A percentile compares a stretch with the other conserved stretches of the same genome.
phyloP scores from a whole-genome alignment of 2,797 vertebrate species.

The Myotis findleyi region DNA sequence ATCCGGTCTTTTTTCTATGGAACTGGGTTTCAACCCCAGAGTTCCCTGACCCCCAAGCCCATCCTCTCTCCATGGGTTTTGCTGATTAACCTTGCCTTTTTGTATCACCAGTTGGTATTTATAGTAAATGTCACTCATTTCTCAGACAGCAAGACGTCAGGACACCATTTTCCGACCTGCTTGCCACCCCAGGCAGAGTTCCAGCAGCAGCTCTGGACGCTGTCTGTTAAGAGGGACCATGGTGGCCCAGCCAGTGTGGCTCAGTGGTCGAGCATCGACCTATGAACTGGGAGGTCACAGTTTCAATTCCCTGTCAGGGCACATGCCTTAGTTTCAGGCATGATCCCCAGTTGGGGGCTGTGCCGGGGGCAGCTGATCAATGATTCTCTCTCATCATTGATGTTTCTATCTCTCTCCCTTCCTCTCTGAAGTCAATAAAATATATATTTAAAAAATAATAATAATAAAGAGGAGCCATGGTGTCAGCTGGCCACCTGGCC shows the following conservation, averaged over 20 bases:
- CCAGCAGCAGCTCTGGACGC: neutral
- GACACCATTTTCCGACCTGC: fast-evolving
- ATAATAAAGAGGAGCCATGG: neutral
- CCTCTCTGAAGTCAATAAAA: too few species aligned
- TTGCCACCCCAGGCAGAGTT: neutral
- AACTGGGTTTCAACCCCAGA: neutral
- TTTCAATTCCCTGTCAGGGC: too few species aligned
- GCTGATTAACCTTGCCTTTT: neutral
- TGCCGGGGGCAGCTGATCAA: too few species aligned
- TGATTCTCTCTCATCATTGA: too few species aligned
- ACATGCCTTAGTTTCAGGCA: too few species aligned
- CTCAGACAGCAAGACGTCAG: neutral
- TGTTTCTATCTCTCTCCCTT: too few species aligned
- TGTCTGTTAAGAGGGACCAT: neutral
- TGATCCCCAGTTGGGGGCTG: too few species aligned
- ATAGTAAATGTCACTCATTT: neutral
- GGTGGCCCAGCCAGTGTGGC: neutral
- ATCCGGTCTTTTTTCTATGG: too few species aligned
- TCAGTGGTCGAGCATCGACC: too few species aligned
- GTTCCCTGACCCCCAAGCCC: neutral
- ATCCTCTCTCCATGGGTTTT: neutral
- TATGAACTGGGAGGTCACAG: too few species aligned
- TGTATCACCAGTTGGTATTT: neutral
- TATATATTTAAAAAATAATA: too few species aligned
- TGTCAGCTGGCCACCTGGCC: neutral